Percentiles rank a stretch among this genome's conserved stretches.
Evolutionary conservation across 2,797 vertebrate species (phyloP).

Genomic region (Pseudomugil gertrudae): DNA sequence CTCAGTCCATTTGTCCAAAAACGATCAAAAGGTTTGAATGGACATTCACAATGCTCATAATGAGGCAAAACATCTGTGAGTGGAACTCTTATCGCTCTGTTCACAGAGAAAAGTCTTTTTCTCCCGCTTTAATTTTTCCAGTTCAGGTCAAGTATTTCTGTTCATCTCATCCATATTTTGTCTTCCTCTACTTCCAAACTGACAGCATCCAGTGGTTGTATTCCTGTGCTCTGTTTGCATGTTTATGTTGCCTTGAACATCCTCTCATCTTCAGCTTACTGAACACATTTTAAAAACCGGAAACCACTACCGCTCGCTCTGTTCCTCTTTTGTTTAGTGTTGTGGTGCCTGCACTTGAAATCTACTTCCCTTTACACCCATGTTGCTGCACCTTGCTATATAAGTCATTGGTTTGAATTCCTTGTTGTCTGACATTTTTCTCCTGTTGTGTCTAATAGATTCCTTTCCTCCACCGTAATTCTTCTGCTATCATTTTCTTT

Average conservation of each 20-base stretch:
- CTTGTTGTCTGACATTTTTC: constrained; percentile 5
- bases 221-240: constrained; percentile 71
- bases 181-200: constrained; percentile 43
- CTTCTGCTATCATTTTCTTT: constrained; percentile 24
- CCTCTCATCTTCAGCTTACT: constrained; percentile 47
- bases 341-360: constrained; percentile 51
- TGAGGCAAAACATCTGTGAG: not conserved
- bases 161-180: constrained; percentile 57
- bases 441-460: constrained; percentile 54
- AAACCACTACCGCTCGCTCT: too few relatives aligned
- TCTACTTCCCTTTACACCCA: constrained; percentile 9
- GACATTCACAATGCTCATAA: not conserved
- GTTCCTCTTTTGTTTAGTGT: constrained; percentile 53
- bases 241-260: constrained; percentile 54
- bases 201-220: constrained; percentile 55
- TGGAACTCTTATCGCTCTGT: constrained; percentile 42
- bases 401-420: constrained; percentile 12
- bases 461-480: constrained; percentile 8
- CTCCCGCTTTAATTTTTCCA: constrained; percentile 58
- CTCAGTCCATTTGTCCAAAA: constrained; percentile 35
- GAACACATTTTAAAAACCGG: too few relatives aligned
- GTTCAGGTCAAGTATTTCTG: constrained; percentile 73
- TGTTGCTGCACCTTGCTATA: constrained; percentile 61
- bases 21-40: constrained; percentile 20
- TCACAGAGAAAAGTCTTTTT: constrained; percentile 44